Conservation (phyloP, 2,888 invertebrate genomes). For the Hirudinaria manillensis region DNA sequence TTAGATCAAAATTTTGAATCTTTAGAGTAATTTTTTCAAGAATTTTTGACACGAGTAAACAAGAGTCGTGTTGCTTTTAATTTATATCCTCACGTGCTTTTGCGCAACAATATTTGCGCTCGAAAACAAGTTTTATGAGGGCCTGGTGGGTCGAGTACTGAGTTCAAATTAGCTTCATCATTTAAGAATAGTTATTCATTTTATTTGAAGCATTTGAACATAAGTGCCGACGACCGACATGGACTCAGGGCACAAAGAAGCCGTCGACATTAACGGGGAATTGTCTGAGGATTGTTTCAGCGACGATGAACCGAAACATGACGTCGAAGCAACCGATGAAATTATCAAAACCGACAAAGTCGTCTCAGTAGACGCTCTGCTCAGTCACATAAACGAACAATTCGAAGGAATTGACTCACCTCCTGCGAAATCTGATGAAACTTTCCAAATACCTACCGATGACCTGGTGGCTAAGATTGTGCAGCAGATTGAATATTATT, state of each 20-base stretch:
- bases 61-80: neutral
- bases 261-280: neutral
- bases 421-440: neutral
- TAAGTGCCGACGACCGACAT: neutral
- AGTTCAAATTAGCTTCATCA: slow-evolving; percentile 2
- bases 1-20: too few relatives aligned
- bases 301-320: neutral
- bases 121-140: neutral
- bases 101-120: slow-evolving; percentile 9
- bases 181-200: neutral
- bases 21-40: too few relatives aligned
- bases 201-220: neutral
- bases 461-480: slow-evolving; percentile 48
- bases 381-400: neutral
- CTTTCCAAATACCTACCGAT: slow-evolving; percentile 38
- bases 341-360: neutral
- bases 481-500: slow-evolving; percentile 77
- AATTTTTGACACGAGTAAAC: neutral
- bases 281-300: slow-evolving; percentile 10
- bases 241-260: slow-evolving; percentile 2
- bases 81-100: slow-evolving; percentile 12
- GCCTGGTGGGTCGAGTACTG: neutral
- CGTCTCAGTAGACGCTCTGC: neutral
- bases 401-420: neutral
- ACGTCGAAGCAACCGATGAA: neutral